Evolutionary conservation across 2,797 vertebrate genomes (phyloP).

Genomic region (Benthosema pterotum): DNA sequence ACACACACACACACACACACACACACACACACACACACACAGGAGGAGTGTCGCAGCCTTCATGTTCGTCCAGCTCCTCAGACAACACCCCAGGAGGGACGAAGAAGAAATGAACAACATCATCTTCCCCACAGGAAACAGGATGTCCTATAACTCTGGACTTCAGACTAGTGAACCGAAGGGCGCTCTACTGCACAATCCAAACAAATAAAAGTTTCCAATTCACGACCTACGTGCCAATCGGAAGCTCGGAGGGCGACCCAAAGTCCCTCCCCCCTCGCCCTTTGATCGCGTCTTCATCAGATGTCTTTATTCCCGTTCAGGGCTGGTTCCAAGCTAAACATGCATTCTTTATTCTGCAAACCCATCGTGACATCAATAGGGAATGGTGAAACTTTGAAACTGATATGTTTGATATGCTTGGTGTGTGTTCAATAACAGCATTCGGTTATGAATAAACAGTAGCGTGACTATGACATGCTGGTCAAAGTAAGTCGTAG

Average conservation of each 20-base stretch:
- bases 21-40: conserved; percentile 2
- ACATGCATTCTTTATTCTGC: conserved; percentile 44
- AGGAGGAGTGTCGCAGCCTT: conserved; percentile 49
- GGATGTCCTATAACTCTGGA: conserved; percentile 63
- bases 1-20: conserved; percentile 15
- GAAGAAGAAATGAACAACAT: conserved; percentile 41
- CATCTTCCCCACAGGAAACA: conserved; percentile 70
- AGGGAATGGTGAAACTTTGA: conserved; percentile 23
- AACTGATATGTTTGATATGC: background rate
- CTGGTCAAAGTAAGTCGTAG: background rate
- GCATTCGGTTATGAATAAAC: background rate
- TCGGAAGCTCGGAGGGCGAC: conserved; percentile 61
- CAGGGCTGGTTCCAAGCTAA: conserved; percentile 59
- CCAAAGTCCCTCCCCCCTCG: conserved; percentile 51
- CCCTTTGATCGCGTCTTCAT: conserved; percentile 63
- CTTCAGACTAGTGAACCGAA: conserved; percentile 29
- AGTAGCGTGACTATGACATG: background rate
- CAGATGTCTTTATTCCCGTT: conserved; percentile 34
- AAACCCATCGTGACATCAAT: conserved; percentile 37
- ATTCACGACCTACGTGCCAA: conserved; percentile 61
- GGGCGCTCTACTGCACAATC: conserved; percentile 44
- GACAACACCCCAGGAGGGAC: conserved; percentile 46
- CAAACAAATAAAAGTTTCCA: conserved; percentile 59
- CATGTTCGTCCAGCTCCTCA: conserved; percentile 56
- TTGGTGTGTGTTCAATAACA: too few relatives aligned